Evolutionary conservation across 2,797 vertebrate species (phyloP).

Genomic region (Numenius phaeopus): DNA sequence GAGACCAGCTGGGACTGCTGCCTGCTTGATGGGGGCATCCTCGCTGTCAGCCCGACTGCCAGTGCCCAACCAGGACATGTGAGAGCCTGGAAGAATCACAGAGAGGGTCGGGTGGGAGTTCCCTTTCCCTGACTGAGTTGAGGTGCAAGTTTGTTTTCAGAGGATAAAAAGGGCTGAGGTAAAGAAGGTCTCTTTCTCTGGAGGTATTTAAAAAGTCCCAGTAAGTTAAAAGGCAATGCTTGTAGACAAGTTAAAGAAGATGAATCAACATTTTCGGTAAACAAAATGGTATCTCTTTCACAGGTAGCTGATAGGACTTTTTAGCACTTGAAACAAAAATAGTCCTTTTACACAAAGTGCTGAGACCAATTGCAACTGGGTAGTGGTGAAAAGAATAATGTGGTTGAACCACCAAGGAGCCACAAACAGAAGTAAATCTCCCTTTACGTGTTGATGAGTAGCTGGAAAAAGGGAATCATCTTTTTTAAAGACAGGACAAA

Average conservation of each 20-base stretch:
- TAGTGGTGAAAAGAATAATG: background rate
- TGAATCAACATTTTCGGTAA: background rate
- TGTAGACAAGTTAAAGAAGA: background rate
- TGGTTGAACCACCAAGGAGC: background rate
- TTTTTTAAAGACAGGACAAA: background rate
- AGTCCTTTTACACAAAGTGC: background rate
- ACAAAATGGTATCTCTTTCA: background rate
- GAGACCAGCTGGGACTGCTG: background rate
- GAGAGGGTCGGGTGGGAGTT: background rate
- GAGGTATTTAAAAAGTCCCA: background rate
- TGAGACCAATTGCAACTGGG: background rate
- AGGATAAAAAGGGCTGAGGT: background rate
- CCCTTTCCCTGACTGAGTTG: background rate
- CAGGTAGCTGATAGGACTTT: background rate
- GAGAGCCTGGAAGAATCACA: background rate
- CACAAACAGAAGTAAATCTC: background rate
- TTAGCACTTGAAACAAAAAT: background rate
- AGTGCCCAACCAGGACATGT: fast-evolving
- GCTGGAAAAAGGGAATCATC: background rate
- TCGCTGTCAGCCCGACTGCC: fast-evolving
- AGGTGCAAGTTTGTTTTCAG: background rate
- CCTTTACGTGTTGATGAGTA: background rate
- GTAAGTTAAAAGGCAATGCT: background rate
- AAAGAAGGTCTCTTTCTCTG: background rate
- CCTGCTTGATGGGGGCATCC: background rate